Evolutionary conservation across 2,888 invertebrate genomes (phyloP), one percentile per base, ranked within the genome.

Genomic region (Conus canariensis): DNA sequence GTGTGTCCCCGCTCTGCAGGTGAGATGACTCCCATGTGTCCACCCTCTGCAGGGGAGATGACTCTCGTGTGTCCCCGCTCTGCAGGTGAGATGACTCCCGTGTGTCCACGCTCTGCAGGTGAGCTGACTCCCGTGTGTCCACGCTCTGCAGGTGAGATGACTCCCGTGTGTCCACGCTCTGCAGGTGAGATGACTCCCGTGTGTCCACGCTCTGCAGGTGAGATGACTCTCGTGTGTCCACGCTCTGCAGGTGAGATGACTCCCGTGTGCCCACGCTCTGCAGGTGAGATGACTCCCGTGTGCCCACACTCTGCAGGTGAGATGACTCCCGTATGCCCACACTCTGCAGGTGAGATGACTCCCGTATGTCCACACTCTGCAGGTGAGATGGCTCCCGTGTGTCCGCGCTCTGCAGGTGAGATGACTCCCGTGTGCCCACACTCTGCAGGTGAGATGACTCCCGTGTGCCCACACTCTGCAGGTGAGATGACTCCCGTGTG

Each of bases 201-300:
- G 45, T 45, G 45, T 4, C 30, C 30, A 30, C 30, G 30, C 95
- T 2, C 91, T 95, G 90, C 74, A 87, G 85, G 82, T 83, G 22
- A 45, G 45, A 4, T 45, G 45, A 64, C 45, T 45, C 45, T 0
- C 4, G 45, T 45, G 45, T 45, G 45, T 4, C 30, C 30, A 30
- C 30, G 30, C 95, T 2, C 91, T 95, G 90, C 74, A 87, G 85
- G 82, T 83, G 22, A 45, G 45, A 4, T 45, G 45, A 64, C 45
- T 45, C 45, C 45, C 4, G 45, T 45, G 45, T 45, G 45, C 4
- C 30, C 30, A 30, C 30, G 30, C 95, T 2, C 91, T 95, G 90
- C 74, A 87, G 60, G 82, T 83, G 22, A 45, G 45, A 4, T 45
- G 45, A 64, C 45, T 45, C 45, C 45, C 45, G 45, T 45, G 45